Evolutionary conservation across 2,888 invertebrate genomes (phyloP).

Genomic region (Noctua janthina): DNA sequence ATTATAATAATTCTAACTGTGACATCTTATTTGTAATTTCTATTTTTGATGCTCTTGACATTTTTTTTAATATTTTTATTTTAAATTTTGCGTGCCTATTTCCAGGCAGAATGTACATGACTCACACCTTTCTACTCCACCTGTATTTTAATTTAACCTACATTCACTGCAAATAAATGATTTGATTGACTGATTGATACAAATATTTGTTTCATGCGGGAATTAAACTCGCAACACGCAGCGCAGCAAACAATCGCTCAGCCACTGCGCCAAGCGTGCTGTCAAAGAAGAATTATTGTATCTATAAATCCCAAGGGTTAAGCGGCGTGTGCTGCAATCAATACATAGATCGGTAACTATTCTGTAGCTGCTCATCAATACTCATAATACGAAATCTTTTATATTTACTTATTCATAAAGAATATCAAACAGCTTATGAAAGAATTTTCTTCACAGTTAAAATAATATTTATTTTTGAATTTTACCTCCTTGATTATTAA

Average conservation of each 20-base stretch:
- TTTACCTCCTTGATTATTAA: conserved; percentile 12
- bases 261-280: not conserved
- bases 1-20: too few relatives aligned
- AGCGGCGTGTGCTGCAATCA: not conserved
- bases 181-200: too few relatives aligned
- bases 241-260: not conserved
- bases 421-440: conserved; percentile 8
- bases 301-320: not conserved
- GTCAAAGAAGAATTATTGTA: not conserved
- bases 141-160: too few relatives aligned
- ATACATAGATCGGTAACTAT: not conserved
- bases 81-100: too few relatives aligned
- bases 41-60: too few relatives aligned
- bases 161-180: too few relatives aligned
- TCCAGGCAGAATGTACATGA: too few relatives aligned
- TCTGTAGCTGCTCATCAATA: not conserved
- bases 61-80: too few relatives aligned
- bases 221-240: not conserved
- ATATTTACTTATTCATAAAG: not conserved
- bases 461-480: conserved; percentile 7
- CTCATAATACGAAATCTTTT: not conserved
- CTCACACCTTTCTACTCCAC: too few relatives aligned
- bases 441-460: not conserved
- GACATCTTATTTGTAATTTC: too few relatives aligned
- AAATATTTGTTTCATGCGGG: not conserved